These are phyloP conservation scores for Gadopsis marmoratus DNA, from an alignment of 2,797 vertebrate genomes.

Conservation along the genomic window DNA sequence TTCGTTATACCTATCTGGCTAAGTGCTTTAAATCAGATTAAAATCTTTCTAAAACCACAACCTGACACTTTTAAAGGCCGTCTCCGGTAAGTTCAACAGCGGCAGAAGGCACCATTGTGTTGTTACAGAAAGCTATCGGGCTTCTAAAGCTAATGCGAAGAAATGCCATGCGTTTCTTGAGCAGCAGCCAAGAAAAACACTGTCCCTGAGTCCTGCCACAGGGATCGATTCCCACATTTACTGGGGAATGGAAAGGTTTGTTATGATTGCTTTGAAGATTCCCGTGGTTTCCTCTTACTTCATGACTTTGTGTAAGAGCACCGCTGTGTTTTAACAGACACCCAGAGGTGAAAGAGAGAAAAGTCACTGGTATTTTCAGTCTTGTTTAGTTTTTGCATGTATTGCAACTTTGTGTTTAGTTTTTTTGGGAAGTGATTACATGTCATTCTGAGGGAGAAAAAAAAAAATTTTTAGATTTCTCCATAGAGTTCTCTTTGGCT, in stretches of 20 bases:
- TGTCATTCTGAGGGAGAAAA: background rate
- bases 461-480: background rate
- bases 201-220: conserved; percentile 73
- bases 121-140: conserved; percentile 71
- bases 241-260: conserved; percentile 82
- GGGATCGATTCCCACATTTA: conserved; percentile 80
- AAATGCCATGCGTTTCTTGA: conserved; percentile 82
- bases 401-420: conserved; percentile 16
- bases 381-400: conserved; percentile 47
- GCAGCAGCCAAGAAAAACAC: conserved; percentile 81
- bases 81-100: conserved; percentile 45
- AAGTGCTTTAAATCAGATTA: conserved; percentile 8
- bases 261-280: conserved; percentile 85
- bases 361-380: conserved; percentile 63
- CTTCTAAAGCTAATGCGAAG: conserved; percentile 74
- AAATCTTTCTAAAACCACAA: conserved; percentile 25
- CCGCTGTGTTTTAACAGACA: conserved; percentile 65
- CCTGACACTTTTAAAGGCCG: conserved; percentile 23
- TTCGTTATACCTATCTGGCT: background rate
- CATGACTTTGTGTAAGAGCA: conserved; percentile 67
- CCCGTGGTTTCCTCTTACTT: conserved; percentile 79
- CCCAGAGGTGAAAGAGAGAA: conserved; percentile 55
- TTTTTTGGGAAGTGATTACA: conserved; percentile 5
- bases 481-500: background rate
- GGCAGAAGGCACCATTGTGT: conserved; percentile 59